Conservation (phyloP, 2,113 vertebrate species). For the Bubalus kerabau region DNA sequence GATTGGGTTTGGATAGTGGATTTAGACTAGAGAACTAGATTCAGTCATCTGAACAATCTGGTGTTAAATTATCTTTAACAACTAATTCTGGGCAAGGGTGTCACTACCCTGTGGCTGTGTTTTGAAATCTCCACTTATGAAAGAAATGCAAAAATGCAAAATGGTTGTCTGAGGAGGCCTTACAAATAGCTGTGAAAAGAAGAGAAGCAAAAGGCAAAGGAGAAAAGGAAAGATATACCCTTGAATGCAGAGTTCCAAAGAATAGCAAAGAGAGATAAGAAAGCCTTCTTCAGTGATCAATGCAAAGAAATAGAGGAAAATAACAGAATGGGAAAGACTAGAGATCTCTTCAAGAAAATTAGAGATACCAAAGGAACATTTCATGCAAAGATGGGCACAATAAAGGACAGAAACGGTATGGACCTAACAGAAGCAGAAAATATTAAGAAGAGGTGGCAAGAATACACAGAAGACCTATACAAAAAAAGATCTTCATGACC, state of each 20-base stretch:
- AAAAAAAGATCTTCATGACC: not conserved
- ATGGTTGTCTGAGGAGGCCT: not conserved
- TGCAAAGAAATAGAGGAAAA: not conserved
- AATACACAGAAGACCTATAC: not conserved
- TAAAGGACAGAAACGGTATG: not conserved
- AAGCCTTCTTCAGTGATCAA: not conserved
- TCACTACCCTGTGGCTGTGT: not conserved
- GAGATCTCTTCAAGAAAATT: not conserved
- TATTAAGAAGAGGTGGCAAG: not conserved
- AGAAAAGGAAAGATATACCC: not conserved
- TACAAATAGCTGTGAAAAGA: not conserved
- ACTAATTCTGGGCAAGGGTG: not conserved
- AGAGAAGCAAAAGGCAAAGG: not conserved
- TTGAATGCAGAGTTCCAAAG: not conserved
- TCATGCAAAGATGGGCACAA: not conserved
- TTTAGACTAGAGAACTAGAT: not conserved
- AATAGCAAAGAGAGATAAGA: not conserved
- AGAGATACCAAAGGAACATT: not conserved
- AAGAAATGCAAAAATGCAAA: not conserved
- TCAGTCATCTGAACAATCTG: not conserved
- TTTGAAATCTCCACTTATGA: not conserved
- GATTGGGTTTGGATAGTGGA: not conserved
- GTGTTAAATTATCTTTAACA: not conserved
- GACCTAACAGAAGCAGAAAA: not conserved
- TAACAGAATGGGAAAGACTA: not conserved